These are phyloP conservation scores for Mycalesis mineus DNA, from an alignment of 2,888 invertebrate species.

Conservation along the genomic window DNA sequence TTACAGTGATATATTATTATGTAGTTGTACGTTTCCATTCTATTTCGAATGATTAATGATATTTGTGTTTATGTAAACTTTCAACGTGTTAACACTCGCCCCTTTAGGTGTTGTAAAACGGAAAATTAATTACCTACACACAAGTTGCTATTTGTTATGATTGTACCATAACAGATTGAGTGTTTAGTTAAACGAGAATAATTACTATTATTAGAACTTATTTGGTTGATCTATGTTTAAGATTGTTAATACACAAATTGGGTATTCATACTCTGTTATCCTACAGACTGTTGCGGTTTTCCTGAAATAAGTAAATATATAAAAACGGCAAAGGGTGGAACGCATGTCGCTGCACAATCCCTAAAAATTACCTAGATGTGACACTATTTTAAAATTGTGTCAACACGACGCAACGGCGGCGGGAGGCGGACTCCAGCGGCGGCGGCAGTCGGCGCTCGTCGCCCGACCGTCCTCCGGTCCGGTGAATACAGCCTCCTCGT, in stretches of 20 bases:
- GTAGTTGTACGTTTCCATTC: slow-evolving; percentile 34
- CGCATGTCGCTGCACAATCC: slow-evolving; percentile 47
- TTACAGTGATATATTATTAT: slow-evolving; percentile 26
- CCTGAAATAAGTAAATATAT: background rate
- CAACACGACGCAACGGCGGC: slow-evolving; percentile 59
- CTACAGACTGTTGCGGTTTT: background rate
- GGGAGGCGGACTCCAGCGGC: slow-evolving; percentile 39
- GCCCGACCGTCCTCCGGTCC: slow-evolving; percentile 69
- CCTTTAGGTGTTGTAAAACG: slow-evolving; percentile 6
- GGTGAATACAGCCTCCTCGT: slow-evolving; percentile 72
- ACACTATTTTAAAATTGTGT: slow-evolving; percentile 70
- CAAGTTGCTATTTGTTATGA: background rate
- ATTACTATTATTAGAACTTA: too few relatives aligned
- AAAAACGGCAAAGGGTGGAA: slow-evolving; percentile 11
- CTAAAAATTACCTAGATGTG: slow-evolving; percentile 51
- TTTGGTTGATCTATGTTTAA: too few relatives aligned
- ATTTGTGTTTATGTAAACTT: slow-evolving; percentile 32
- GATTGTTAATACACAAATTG: too few relatives aligned
- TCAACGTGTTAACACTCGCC: slow-evolving; percentile 23
- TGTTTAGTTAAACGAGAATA: background rate
- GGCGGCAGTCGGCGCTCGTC: slow-evolving; percentile 47
- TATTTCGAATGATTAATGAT: slow-evolving; percentile 37
- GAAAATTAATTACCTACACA: slow-evolving; percentile 5
- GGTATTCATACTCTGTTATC: too few relatives aligned
- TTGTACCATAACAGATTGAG: background rate